phyloP scores from a whole-genome alignment of 2,888 invertebrate genomes.

The Noctua comes region DNA sequence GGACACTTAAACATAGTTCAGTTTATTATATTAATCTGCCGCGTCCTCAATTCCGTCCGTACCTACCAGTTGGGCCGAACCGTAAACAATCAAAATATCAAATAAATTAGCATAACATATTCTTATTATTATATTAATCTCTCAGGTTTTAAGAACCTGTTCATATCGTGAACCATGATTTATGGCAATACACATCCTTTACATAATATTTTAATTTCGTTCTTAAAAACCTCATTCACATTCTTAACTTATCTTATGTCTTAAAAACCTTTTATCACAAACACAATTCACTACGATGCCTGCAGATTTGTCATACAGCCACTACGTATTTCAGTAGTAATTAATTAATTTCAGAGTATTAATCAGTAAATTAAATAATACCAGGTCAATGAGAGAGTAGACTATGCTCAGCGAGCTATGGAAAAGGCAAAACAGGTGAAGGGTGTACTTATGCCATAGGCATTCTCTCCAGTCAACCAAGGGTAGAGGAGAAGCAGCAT shows the following conservation, averaged over 20 bases:
- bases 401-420: neutral
- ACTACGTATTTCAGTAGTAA: neutral
- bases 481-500: neutral
- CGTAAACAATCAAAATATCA: neutral
- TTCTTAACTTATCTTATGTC: neutral
- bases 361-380: neutral
- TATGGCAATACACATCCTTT: conserved; percentile 2
- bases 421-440: too few species aligned
- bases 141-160: conserved; percentile 30
- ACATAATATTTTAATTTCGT: neutral
- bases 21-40: neutral
- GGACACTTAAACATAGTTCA: neutral
- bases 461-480: neutral
- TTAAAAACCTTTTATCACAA: neutral
- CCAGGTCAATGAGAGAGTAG: neutral
- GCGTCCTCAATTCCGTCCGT: neutral
- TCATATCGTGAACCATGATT: neutral
- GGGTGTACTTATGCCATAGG: neutral
- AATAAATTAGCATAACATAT: conserved; percentile 25
- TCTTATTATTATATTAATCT: conserved; percentile 36
- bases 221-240: neutral
- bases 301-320: neutral
- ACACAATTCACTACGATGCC: neutral
- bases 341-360: neutral
- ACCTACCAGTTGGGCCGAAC: neutral